Evolutionary conservation across 2,797 vertebrate species (phyloP).

Genomic region (Microctenopoma lineatum): DNA sequence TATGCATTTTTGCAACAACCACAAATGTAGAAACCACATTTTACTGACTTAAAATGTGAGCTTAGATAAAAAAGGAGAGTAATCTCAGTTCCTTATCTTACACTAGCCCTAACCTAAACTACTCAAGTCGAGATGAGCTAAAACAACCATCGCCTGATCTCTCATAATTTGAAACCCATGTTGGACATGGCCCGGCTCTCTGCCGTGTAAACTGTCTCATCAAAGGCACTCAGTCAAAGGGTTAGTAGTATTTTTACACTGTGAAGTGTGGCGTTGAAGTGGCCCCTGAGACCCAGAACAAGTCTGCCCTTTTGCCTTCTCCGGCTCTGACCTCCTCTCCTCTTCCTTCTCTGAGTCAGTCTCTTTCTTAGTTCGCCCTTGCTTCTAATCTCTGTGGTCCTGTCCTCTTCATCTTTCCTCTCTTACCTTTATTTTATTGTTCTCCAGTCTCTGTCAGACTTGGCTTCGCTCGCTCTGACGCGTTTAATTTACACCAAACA

Average conservation of each 20-base stretch:
- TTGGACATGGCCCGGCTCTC: conserved; percentile 5
- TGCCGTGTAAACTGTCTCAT: conserved; percentile 36
- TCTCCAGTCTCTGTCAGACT: conserved; percentile 16
- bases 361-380: conserved; percentile 9
- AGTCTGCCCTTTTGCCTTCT: conserved; percentile 59
- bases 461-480: background rate
- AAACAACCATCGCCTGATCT: background rate
- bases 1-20: too few species aligned
- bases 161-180: conserved; percentile 1
- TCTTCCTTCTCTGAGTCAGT: conserved; percentile 17
- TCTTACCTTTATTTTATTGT: conserved; percentile 45
- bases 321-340: conserved; percentile 55
- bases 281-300: conserved; percentile 74
- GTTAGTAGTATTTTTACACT: conserved; percentile 78
- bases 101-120: background rate
- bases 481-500: too few species aligned
- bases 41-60: background rate
- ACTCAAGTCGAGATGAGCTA: background rate
- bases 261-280: conserved; percentile 68
- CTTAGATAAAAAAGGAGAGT: too few species aligned
- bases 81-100: background rate
- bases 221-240: conserved; percentile 61
- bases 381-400: conserved; percentile 20
- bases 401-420: conserved; percentile 18
- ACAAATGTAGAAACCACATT: too few species aligned